These are phyloP conservation scores for Mya arenaria DNA, from an alignment of 1,140 invertebrate species.

Conservation along the genomic window DNA sequence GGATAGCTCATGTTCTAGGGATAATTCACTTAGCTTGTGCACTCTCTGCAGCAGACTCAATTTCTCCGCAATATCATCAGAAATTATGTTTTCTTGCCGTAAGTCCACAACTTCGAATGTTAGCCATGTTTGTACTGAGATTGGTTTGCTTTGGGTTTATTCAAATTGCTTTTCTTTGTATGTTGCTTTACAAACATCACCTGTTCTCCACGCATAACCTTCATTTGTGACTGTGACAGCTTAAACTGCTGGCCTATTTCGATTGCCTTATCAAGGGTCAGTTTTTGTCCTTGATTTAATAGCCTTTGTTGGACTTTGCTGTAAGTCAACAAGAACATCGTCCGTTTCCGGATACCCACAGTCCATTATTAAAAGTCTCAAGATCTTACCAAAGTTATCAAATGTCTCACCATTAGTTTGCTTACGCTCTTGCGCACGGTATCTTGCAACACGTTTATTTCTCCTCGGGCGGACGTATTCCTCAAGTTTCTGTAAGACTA, in stretches of 20 bases:
- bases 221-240: conserved; percentile 5
- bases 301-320: neutral
- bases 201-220: neutral
- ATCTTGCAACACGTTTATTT: conserved; percentile 7
- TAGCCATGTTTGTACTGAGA: neutral
- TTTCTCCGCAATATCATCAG: neutral
- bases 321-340: conserved; percentile 12
- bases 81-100: neutral
- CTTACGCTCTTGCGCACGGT: neutral
- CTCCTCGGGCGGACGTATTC: neutral
- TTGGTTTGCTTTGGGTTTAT: neutral
- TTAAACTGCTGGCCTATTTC: conserved; percentile 5
- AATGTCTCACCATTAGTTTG: too few species aligned
- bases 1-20: neutral
- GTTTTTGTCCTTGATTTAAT: neutral
- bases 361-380: conserved; percentile 1
- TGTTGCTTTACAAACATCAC: neutral
- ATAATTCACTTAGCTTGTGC: neutral
- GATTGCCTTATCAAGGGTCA: neutral
- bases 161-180: neutral
- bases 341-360: neutral
- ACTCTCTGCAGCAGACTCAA: neutral
- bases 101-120: conserved; percentile 17
- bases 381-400: conserved; percentile 14
- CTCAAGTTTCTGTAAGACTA: conserved; percentile 1